Evolutionary conservation across 1,140 invertebrate genomes (phyloP).

Genomic region (Drosophila ironensis): DNA sequence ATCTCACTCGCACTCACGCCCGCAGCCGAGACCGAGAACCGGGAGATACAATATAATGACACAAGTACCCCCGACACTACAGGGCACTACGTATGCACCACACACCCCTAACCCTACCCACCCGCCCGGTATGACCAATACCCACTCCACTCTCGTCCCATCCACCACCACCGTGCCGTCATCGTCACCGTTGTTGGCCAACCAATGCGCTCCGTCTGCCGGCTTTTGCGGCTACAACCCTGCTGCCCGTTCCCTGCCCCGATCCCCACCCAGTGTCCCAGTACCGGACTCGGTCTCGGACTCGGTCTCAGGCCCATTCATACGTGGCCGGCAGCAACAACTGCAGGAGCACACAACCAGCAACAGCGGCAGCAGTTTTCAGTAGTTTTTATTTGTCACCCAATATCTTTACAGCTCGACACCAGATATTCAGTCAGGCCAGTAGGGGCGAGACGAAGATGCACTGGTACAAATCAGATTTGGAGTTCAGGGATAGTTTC

Average conservation of each 20-base stretch:
- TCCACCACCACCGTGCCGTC: constrained; percentile 45
- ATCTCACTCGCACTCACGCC: constrained; percentile 42
- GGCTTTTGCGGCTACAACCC: constrained; percentile 69
- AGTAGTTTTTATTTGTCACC: constrained; percentile 82
- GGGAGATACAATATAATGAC: background rate
- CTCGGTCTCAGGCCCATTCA: constrained; percentile 59
- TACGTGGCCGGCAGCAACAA: constrained; percentile 49
- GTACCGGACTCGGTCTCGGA: background rate
- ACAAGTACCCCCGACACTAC: constrained; percentile 53
- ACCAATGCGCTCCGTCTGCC: constrained; percentile 68
- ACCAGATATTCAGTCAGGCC: constrained; percentile 55
- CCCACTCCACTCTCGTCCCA: constrained; percentile 4
- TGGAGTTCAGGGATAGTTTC: no score
- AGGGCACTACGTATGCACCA: constrained; percentile 48
- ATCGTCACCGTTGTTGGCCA: constrained; percentile 47
- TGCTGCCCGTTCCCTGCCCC: constrained; percentile 30
- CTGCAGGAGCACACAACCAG: constrained; percentile 20
- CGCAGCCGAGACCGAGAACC: no score
- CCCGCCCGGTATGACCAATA: no score
- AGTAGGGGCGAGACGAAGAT: background rate
- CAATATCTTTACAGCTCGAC: constrained; percentile 79
- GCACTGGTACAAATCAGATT: background rate
- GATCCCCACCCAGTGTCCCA: constrained; percentile 37
- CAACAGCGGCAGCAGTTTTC: constrained; percentile 72
- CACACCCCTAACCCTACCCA: constrained; percentile 31